phyloP scores from a whole-genome alignment of 2,113 vertebrate genomes.

The Archilochus colubris region DNA sequence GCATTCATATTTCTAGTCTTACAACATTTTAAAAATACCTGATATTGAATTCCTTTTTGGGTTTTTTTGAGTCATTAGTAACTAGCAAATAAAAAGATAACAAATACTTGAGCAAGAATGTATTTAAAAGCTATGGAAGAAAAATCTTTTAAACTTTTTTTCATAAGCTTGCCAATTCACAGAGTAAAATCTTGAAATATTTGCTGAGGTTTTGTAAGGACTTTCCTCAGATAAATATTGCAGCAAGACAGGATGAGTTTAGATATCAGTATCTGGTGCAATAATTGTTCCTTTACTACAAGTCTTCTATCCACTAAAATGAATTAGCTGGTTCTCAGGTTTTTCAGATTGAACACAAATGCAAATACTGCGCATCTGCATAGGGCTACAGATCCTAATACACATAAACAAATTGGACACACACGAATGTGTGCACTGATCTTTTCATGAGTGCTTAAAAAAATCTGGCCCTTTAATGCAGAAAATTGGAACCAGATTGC shows the following conservation, averaged over 20 bases:
- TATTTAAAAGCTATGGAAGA: background rate
- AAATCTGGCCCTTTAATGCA: background rate
- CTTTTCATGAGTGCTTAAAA: background rate
- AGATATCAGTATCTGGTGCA: background rate
- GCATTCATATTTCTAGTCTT: background rate
- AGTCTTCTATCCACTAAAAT: background rate
- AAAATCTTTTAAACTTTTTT: accelerated
- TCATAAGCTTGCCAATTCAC: background rate
- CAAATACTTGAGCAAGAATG: background rate
- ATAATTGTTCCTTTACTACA: background rate
- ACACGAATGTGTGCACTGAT: background rate
- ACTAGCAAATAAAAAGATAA: background rate
- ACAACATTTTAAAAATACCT: background rate
- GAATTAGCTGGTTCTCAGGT: background rate
- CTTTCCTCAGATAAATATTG: background rate
- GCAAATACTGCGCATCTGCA: background rate
- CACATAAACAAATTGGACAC: background rate
- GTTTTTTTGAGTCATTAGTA: background rate
- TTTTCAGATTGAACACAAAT: background rate
- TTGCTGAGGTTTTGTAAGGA: background rate
- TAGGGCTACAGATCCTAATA: background rate
- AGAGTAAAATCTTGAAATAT: background rate
- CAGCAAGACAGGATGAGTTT: background rate
- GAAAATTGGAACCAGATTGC: background rate
- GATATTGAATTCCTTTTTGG: background rate